Percentiles rank a stretch among this genome's conserved stretches.
phyloP scores from a whole-genome alignment of 2,113 vertebrate genomes.

The Seriola quinqueradiata region DNA sequence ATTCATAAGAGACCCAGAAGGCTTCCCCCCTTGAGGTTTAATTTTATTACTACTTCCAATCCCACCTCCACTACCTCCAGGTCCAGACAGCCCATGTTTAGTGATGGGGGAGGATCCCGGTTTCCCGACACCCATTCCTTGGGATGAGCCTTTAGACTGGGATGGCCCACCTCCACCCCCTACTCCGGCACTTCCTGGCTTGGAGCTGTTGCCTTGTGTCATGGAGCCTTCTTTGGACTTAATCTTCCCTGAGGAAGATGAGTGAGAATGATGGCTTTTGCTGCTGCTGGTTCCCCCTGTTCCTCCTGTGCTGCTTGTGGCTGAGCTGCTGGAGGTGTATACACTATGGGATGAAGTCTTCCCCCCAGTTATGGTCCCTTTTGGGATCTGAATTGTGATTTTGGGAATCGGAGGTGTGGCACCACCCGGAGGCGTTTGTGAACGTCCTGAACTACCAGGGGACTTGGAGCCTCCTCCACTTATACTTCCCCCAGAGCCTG shows the following conservation, averaged over 20 bases:
- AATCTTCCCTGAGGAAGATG: slow-evolving; percentile 93
- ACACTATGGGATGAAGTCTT: slow-evolving; percentile 95
- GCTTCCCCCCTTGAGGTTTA: slow-evolving; percentile 95
- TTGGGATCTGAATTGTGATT: slow-evolving; percentile 98
- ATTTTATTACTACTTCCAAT: slow-evolving; percentile 89
- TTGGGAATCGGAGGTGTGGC: slow-evolving; percentile 97
- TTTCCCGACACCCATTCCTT: slow-evolving; percentile 90
- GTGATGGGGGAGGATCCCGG: slow-evolving; percentile 95
- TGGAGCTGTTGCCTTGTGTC: slow-evolving; percentile 90
- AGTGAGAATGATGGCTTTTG: slow-evolving; percentile 97
- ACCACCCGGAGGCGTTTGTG: slow-evolving; percentile 95
- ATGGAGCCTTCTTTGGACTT: slow-evolving; percentile 94
- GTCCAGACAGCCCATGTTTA: slow-evolving; percentile 90
- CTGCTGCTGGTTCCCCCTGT: slow-evolving; percentile 83
- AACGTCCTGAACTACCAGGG: slow-evolving; percentile 94
- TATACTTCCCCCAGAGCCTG: slow-evolving; percentile 87
- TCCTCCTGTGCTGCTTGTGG: slow-evolving; percentile 81
- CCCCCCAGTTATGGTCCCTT: slow-evolving; percentile 94
- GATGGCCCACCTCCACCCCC: slow-evolving; percentile 82
- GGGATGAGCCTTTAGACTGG: slow-evolving; percentile 92
- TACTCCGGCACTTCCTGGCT: slow-evolving; percentile 86
- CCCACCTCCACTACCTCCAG: slow-evolving; percentile 82
- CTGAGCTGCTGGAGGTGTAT: slow-evolving; percentile 93
- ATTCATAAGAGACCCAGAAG: slow-evolving; percentile 94
- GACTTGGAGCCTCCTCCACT: slow-evolving; percentile 95